Evolutionary conservation across 1,140 invertebrate genomes (phyloP).

Genomic region (Bicyclus anynana): DNA sequence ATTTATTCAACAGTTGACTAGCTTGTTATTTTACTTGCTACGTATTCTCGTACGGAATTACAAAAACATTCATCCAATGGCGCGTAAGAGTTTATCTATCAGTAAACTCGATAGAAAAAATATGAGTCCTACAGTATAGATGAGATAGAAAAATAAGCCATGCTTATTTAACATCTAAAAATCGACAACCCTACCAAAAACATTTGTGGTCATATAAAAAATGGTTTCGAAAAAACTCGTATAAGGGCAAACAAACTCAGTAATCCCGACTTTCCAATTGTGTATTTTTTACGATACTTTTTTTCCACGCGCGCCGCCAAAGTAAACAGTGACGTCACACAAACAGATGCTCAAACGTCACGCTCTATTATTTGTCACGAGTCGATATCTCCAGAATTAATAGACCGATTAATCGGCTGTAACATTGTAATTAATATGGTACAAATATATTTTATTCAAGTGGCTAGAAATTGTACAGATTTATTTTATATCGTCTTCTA

Average conservation of each 20-base stretch:
- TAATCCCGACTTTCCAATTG: slow-evolving; percentile 31
- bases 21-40: too few species aligned
- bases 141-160: too few species aligned
- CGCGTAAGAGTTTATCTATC: too few species aligned
- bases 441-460: neutral
- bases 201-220: neutral
- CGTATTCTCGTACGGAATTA: too few species aligned
- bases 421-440: slow-evolving; percentile 18
- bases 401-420: slow-evolving; percentile 43
- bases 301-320: slow-evolving; percentile 40
- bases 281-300: slow-evolving; percentile 33
- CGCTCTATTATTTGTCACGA: slow-evolving; percentile 36
- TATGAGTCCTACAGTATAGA: too few species aligned
- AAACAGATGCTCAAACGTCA: slow-evolving; percentile 23
- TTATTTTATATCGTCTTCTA: too few species aligned
- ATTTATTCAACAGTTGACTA: too few species aligned
- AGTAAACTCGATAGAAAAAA: too few species aligned
- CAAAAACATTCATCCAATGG: too few species aligned
- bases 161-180: neutral
- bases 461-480: too few species aligned
- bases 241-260: slow-evolving; percentile 26
- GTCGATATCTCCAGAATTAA: slow-evolving; percentile 17
- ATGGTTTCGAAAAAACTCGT: slow-evolving; percentile 1
- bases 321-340: slow-evolving; percentile 34
- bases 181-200: neutral